Base-by-base conservation (phyloP, 2,888 invertebrate species). In the Dasypogon diadema region DNA sequence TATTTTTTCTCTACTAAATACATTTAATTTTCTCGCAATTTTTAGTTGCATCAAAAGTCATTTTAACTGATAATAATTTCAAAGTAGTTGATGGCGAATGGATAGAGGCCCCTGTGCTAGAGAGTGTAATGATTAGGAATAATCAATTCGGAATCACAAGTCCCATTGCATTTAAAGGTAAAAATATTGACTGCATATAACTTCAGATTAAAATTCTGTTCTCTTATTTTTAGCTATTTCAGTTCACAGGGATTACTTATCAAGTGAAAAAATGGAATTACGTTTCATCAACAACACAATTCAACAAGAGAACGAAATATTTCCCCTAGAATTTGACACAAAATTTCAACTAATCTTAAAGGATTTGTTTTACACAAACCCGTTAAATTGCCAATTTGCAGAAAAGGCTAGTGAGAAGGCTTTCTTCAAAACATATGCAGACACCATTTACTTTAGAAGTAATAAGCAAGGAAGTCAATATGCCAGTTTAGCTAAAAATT, bases 231-330 rank as follows among this genome's bases (percentile, higher is more conserved):
- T 37, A 58, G 12, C 24, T 42, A 68, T 75, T 63, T 56, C 60
- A 2, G 58, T 74, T 30, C 84, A 84, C 74, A 83, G 82, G 0
- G 82, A 83, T 54, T 84, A 84, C 76, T 78, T 81, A 46, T 79
- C 82, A 42, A 85, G 83, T 76, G 85, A 85, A 75, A 83, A 81
- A 16, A 80, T 85, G 42, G 85, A 85, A 79, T 76, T 86, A 76
- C 85, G 83, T 12, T 84, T 86, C 75, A 81, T 81, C 77, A 83
- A 85, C 76, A 86, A 86, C 58, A 82, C 80, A 18, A 77, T 26
- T 76, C 78, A 48, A 65, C 30, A 4, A 55, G 4, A 21, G 4
- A 51, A 21, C 46, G 79, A 80, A 10, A 81, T 83, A 2, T 81
- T 81, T 8, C 80, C 83, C 0, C 74, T 86, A 12, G 80, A 81